These are phyloP conservation scores for Myioborus miniatus DNA, from an alignment of 2,797 vertebrate genomes.

Conservation along the genomic window DNA sequence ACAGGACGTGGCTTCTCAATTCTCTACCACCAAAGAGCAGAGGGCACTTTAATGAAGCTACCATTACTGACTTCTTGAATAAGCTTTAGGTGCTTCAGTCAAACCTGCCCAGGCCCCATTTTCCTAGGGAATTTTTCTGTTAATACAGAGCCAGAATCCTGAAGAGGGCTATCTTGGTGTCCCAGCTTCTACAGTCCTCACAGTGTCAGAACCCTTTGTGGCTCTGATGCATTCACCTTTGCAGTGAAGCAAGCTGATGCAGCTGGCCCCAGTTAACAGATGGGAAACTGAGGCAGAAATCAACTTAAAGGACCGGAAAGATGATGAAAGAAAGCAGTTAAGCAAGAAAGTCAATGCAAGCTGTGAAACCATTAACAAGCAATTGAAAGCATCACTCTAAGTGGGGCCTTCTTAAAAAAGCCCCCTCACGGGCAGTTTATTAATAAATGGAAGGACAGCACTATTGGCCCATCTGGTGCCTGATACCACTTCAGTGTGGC, in stretches of 20 bases:
- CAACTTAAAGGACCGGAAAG: background rate
- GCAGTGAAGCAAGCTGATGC: background rate
- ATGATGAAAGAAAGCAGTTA: background rate
- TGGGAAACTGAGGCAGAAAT: background rate
- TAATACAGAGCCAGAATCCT: background rate
- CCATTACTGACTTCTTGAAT: background rate
- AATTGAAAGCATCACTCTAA: background rate
- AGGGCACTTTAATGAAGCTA: background rate
- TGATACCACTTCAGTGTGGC: background rate
- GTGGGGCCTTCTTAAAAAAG: background rate
- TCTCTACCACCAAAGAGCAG: background rate
- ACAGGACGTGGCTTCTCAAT: background rate
- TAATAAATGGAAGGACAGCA: background rate
- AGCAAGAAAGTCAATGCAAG: background rate
- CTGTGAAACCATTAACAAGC: background rate
- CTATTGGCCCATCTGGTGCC: background rate
- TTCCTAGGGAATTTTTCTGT: background rate
- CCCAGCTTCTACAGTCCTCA: background rate
- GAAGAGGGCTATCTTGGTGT: background rate
- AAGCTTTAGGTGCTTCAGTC: background rate
- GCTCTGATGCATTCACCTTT: background rate
- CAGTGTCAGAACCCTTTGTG: background rate
- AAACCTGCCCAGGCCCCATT: background rate
- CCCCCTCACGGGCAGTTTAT: background rate
- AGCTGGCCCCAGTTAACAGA: background rate